phyloP scores from a whole-genome alignment of 2,113 vertebrate genomes.

The Mellivora capensis region DNA sequence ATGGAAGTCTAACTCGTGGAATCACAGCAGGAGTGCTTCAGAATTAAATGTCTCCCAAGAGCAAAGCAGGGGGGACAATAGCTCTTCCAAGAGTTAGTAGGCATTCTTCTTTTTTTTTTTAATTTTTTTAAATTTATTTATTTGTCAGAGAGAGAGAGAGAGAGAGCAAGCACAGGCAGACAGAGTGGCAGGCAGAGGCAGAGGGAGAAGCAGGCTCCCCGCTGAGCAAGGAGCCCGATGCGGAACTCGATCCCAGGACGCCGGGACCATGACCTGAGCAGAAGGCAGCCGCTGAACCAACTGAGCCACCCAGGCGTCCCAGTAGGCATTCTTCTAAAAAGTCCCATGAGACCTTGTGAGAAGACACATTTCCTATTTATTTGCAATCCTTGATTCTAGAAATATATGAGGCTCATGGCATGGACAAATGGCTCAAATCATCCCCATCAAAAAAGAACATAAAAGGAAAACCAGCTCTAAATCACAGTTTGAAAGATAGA shows the following conservation, averaged over 20 bases:
- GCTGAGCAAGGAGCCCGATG: too few relatives aligned
- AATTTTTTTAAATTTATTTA: too few relatives aligned
- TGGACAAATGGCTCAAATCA: constrained; percentile 27
- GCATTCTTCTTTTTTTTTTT: too few relatives aligned
- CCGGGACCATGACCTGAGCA: too few relatives aligned
- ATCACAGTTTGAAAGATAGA: constrained; percentile 71
- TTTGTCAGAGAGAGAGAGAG: too few relatives aligned
- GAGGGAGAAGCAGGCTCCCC: too few relatives aligned
- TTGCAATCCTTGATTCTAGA: constrained; percentile 40
- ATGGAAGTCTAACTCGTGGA: background rate
- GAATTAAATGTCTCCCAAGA: background rate
- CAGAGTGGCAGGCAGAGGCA: too few relatives aligned
- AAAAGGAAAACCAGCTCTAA: constrained; percentile 68
- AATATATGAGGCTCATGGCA: background rate
- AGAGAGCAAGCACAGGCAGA: too few relatives aligned
- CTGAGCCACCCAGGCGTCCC: too few relatives aligned
- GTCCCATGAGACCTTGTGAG: background rate
- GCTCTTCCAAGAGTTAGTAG: constrained; percentile 8
- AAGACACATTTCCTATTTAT: constrained; percentile 22
- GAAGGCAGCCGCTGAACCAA: too few relatives aligned
- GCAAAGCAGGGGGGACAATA: background rate
- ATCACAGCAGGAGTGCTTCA: background rate
- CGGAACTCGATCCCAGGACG: too few relatives aligned
- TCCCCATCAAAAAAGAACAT: constrained; percentile 35
- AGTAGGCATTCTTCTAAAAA: constrained; percentile 23